These are phyloP conservation scores for Crotalus helleri DNA, from an alignment of 2,113 vertebrate genomes.

Conservation along the genomic window DNA sequence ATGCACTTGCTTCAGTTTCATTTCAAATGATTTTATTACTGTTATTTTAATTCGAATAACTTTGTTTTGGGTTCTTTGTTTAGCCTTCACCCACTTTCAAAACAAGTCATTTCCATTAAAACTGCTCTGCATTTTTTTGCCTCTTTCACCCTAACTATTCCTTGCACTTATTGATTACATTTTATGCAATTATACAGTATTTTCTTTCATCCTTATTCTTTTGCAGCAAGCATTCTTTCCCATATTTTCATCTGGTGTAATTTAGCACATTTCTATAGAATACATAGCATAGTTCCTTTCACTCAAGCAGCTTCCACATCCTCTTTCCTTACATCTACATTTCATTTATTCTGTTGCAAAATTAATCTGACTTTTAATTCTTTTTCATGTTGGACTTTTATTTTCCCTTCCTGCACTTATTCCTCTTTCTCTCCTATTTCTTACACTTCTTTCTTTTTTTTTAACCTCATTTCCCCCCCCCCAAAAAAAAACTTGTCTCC, in stretches of 20 bases:
- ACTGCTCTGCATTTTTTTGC: neutral
- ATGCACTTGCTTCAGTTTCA: neutral
- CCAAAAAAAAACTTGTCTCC: neutral
- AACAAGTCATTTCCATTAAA: neutral
- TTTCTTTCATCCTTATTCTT: neutral
- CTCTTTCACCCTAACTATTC: neutral
- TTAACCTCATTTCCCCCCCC: neutral
- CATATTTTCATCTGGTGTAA: neutral
- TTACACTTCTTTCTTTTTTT: neutral
- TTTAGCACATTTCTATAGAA: neutral
- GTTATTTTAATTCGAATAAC: neutral
- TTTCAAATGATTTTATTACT: neutral
- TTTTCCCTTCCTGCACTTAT: neutral
- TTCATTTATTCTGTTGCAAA: neutral
- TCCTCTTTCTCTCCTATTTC: neutral
- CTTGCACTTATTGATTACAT: neutral
- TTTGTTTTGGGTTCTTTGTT: neutral
- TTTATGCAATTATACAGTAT: neutral
- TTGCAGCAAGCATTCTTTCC: neutral
- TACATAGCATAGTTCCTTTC: neutral
- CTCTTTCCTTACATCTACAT: neutral
- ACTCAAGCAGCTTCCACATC: neutral
- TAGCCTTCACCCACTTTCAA: neutral
- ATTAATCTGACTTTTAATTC: neutral
- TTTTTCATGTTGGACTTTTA: neutral